phyloP scores from a whole-genome alignment of 2,113 vertebrate genomes.

The Heterotis niloticus region DNA sequence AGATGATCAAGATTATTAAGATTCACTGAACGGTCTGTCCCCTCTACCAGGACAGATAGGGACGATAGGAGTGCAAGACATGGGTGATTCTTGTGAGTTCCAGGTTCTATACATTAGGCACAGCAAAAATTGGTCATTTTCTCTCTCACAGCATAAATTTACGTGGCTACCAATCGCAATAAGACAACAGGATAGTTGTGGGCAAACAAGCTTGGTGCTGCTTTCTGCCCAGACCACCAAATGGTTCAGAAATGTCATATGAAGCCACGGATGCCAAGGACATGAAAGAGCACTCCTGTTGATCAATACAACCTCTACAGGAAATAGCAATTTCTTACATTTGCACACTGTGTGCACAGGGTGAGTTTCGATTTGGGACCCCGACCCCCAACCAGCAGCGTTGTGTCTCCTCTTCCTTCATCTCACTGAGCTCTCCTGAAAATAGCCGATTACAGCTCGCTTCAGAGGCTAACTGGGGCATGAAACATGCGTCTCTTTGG shows the following conservation, averaged over 20 bases:
- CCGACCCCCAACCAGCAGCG: background rate
- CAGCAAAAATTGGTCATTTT: too few species aligned
- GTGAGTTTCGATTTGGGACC: background rate
- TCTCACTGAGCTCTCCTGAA: conserved; percentile 45
- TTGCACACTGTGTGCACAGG: background rate
- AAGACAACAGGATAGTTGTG: background rate
- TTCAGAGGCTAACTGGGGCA: conserved; percentile 65
- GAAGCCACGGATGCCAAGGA: background rate
- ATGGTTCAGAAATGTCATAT: background rate
- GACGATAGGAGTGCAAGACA: too few species aligned
- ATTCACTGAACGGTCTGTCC: too few species aligned
- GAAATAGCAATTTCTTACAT: background rate
- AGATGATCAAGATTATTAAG: too few species aligned
- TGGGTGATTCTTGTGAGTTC: too few species aligned
- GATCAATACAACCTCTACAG: background rate
- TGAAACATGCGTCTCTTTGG: conserved; percentile 50
- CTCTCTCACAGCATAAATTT: too few species aligned
- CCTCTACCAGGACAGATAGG: too few species aligned
- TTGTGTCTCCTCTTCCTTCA: conserved; percentile 18
- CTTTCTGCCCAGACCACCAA: background rate
- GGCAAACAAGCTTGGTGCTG: background rate
- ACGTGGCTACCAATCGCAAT: background rate
- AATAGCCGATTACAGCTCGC: conserved; percentile 65
- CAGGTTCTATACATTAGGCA: too few species aligned
- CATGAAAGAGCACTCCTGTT: background rate